Base-by-base conservation (phyloP, 2,797 vertebrate species). In the Intellagama lesueurii region DNA sequence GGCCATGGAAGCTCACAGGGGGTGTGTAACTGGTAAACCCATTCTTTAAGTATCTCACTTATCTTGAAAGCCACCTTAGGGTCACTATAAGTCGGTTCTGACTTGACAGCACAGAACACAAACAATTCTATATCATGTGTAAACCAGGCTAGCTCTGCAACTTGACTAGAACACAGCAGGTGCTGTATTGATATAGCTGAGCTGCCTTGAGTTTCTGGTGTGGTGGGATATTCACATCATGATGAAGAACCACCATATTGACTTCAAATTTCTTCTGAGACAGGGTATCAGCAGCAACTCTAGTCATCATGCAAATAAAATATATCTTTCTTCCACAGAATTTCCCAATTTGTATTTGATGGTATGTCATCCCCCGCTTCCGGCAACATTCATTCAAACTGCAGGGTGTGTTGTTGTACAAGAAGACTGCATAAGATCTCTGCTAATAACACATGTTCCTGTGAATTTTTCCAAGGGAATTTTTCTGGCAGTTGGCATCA, bases 401-500 rank as follows among this genome's bases (percentile, higher is more conserved):
- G 77, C 4, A 86, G 0, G 19, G 0, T 35, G 1, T 60, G 2
- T 9, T 66, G 17, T 2, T 19, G 3, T 80, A 84, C 28, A 92
- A 92, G 52, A 90, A 85, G 30, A 9, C 9, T 82, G 4, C 78
- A 90, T 89, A 35, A 60, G 44, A 83, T 28, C 66, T 84, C n/a
- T 68, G 4, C 83, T 89, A 89, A 80, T 47, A 88, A 47, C 4
- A 68, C 69, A 79, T 2, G 17, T 6, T 9, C 88, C 9, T 89
- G 60, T 91, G 70, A 90, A 0, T 89, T 88, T 86, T 93, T 95
- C 28, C 90, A 90, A 85, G 85, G 91, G 91, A 92, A 76, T 94
- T 92, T 91, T n/a, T 40, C 22, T 92, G 24, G 85, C 92, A 90
- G 85, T 94, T 92, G 80, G 30, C 85, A 92, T 93, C 91, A 94